Evolutionary conservation across 2,888 invertebrate genomes (phyloP).

Genomic region (Sclerodermus sp.): DNA sequence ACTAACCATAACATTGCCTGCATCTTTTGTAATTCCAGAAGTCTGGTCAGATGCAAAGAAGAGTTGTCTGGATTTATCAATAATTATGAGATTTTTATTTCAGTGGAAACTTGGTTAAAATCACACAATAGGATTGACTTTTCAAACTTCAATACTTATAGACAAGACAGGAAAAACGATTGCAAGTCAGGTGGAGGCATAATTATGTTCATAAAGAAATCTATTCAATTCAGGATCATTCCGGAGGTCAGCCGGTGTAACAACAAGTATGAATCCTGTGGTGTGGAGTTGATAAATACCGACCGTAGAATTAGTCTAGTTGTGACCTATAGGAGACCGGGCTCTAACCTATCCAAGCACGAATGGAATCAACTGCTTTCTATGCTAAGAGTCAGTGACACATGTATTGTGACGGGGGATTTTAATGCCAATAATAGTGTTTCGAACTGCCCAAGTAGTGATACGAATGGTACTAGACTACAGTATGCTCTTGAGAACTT

Average conservation of each 20-base stretch:
- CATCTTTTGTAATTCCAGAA: too few relatives aligned
- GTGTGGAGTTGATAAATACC: conserved; percentile 4
- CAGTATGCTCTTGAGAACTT: not conserved
- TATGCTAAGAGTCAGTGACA: not conserved
- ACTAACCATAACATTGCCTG: too few relatives aligned
- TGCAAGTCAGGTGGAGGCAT: conserved; percentile 6
- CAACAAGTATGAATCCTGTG: conserved; percentile 2
- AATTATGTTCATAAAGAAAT: conserved; percentile 7
- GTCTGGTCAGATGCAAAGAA: too few relatives aligned
- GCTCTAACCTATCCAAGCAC: not conserved
- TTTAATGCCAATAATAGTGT: conserved; percentile 6
- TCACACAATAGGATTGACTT: too few relatives aligned
- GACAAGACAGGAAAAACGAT: too few relatives aligned
- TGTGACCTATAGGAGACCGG: conserved; percentile 11
- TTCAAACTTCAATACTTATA: too few relatives aligned
- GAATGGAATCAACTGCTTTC: conserved; percentile 7
- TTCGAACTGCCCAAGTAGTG: conserved; percentile 9
- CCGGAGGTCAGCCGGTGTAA: not conserved
- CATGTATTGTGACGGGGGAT: conserved; percentile 4
- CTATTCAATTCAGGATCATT: not conserved
- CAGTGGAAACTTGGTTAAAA: too few relatives aligned
- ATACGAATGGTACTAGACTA: conserved; percentile 5
- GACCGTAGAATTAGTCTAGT: not conserved
- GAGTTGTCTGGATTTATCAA: too few relatives aligned
- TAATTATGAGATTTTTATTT: too few relatives aligned